Evolutionary conservation across 1,140 invertebrate species (phyloP).

Genomic region (Formica exsecta): DNA sequence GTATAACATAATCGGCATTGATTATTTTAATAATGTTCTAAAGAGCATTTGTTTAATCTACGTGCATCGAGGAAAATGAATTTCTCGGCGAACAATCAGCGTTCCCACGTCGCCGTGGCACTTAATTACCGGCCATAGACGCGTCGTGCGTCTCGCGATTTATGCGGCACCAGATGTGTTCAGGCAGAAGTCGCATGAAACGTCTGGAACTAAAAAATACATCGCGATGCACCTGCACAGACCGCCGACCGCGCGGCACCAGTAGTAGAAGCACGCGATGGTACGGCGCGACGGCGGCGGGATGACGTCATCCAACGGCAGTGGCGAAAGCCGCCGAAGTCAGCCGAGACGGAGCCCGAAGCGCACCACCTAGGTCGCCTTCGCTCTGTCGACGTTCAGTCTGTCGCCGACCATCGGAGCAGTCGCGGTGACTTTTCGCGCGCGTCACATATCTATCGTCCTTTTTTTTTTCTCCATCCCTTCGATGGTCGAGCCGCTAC

Average conservation of each 20-base stretch:
- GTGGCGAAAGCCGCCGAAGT: slow-evolving; percentile 62
- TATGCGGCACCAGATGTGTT: slow-evolving; percentile 50
- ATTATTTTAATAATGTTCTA: neutral
- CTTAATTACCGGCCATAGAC: slow-evolving; percentile 43
- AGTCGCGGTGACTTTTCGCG: slow-evolving; percentile 53
- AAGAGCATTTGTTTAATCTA: neutral
- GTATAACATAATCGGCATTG: neutral
- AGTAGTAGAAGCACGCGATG: slow-evolving; percentile 85
- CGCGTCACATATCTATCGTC: slow-evolving; percentile 1
- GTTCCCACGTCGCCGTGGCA: slow-evolving; percentile 1
- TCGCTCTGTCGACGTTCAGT: slow-evolving; percentile 73
- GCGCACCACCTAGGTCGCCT: slow-evolving; percentile 45
- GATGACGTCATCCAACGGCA: slow-evolving; percentile 69
- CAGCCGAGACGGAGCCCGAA: slow-evolving; percentile 60
- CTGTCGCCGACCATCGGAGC: slow-evolving; percentile 75
- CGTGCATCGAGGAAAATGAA: neutral
- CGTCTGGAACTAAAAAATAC: slow-evolving; percentile 66
- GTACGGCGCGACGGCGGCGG: slow-evolving; percentile 79
- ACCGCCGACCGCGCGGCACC: slow-evolving; percentile 77
- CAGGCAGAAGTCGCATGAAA: slow-evolving; percentile 15
- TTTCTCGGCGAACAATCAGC: neutral
- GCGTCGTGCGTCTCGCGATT: slow-evolving; percentile 46
- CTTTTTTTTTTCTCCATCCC: slow-evolving; percentile 1
- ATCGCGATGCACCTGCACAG: slow-evolving; percentile 75
- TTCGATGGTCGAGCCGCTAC: slow-evolving; percentile 59